phyloP scores from a whole-genome alignment of 2,113 vertebrate genomes.

The Nannospalax galili region DNA sequence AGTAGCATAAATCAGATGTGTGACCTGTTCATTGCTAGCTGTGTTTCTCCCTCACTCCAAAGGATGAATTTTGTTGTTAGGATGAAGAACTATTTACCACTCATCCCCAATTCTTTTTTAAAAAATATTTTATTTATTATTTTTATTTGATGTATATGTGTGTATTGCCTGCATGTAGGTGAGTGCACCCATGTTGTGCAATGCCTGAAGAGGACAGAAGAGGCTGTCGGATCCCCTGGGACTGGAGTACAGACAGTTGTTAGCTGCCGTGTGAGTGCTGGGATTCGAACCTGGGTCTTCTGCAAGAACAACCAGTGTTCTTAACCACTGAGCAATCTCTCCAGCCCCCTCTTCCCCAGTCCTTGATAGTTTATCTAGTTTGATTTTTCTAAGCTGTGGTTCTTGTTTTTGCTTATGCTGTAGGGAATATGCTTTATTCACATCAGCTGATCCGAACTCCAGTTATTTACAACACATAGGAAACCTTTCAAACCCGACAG shows the following conservation, averaged over 20 bases:
- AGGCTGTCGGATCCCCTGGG: too few species aligned
- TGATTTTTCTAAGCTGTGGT: constrained; percentile 19
- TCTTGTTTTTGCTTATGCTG: constrained; percentile 27
- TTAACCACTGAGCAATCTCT: too few species aligned
- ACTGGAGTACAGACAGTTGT: too few species aligned
- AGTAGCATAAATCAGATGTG: neutral
- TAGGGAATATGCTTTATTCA: constrained; percentile 94
- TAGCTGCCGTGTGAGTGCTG: too few species aligned
- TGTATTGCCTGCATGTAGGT: too few species aligned
- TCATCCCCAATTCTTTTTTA: neutral
- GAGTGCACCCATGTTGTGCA: too few species aligned
- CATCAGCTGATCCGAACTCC: constrained; percentile 90
- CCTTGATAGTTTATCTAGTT: neutral
- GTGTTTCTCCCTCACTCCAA: neutral
- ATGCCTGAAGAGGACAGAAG: too few species aligned
- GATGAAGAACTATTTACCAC: neutral
- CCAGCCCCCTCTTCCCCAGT: too few species aligned
- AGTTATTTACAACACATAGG: constrained; percentile 87
- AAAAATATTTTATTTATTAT: too few species aligned
- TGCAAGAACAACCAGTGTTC: too few species aligned
- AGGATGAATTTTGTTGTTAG: neutral
- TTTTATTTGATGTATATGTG: too few species aligned
- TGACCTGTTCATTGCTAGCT: neutral
- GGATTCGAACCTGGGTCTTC: too few species aligned
- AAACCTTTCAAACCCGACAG: constrained; percentile 89